phyloP scores from a whole-genome alignment of 2,888 invertebrate species.

The Leucophenga montana region DNA sequence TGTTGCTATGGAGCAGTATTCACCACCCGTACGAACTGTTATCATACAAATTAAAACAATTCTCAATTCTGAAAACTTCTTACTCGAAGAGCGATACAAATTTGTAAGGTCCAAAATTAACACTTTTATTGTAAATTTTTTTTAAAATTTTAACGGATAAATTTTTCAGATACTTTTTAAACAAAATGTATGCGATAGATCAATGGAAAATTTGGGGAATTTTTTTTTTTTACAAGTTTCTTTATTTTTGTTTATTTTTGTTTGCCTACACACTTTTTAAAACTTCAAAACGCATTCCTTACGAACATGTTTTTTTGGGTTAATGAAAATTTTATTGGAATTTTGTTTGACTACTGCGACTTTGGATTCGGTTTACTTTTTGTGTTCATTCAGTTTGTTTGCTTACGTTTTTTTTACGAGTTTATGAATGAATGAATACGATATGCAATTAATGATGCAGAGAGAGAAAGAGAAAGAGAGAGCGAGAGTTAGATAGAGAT shows the following conservation, averaged over 20 bases:
- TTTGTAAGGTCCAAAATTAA: too few relatives aligned
- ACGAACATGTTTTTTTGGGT: constrained; percentile 39
- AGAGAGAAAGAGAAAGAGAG: constrained; percentile 15
- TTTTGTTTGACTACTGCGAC: constrained; percentile 25
- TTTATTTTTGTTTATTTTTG: constrained; percentile 33
- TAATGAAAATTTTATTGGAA: constrained; percentile 54
- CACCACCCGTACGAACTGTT: too few relatives aligned
- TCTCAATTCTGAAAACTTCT: too few relatives aligned
- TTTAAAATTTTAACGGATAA: too few relatives aligned
- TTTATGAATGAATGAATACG: constrained; percentile 53
- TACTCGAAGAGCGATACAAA: too few relatives aligned
- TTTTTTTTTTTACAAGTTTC: neutral
- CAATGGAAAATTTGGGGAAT: neutral
- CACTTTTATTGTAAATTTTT: too few relatives aligned
- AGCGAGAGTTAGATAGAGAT: constrained; percentile 6
- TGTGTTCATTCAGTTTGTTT: constrained; percentile 29
- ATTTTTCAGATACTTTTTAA: neutral
- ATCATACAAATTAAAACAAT: too few relatives aligned
- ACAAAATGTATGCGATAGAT: neutral
- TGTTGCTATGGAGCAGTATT: too few relatives aligned
- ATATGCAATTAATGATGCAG: constrained; percentile 42
- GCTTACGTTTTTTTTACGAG: constrained; percentile 48
- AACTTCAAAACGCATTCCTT: constrained; percentile 32
- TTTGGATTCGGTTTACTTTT: constrained; percentile 20
- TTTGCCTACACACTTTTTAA: neutral